Base-by-base conservation (phyloP, 2,113 vertebrate genomes). In the Anguilla japonica region DNA sequence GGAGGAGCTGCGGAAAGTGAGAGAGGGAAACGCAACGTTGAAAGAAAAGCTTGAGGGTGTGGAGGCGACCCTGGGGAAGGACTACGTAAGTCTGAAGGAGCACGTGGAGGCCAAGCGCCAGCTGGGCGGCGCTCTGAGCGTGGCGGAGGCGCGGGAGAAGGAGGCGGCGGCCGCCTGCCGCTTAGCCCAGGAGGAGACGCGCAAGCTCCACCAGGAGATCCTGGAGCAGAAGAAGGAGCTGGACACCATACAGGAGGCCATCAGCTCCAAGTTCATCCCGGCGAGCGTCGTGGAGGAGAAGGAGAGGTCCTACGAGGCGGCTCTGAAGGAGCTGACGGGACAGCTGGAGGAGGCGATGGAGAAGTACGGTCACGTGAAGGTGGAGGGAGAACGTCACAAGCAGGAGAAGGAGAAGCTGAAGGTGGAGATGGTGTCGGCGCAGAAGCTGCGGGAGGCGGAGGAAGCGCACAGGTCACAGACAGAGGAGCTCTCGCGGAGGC, bases 161-260 rank as follows among this genome's bases (percentile, higher is more conserved):
- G 90, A 94, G 15, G 89, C 79, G 0, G 87, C 91, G 18, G 93
- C 92, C 0, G 92, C 92, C 50, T 94, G 93, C 5, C 81, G 39
- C 57, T 89, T 81, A 4, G 94, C 95, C 20, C 96, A 96, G 5
- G 96, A 96, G 4, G 97, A 97, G 87, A 93, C 95, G 0, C 40
- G 0, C 0, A 96, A 95, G 81, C 88, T 99, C 22, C 97, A 96
- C 0, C 90, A 92, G 0, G 98, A 99, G 84, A 95, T 99, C 0
- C 93, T 96, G 88, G 97, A 96, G 63, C 98, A 99, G 91, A 98
- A 95, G 89, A 96, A 92, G 88, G 98, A 99, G 18, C 96, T 99
- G 0, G 98, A 98, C 87, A 97, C 96, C 0, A 97, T 99, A 53
- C 98, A 99, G 0, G 97, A 97, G 50, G 98, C 97, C 60, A 97